Base-by-base conservation (phyloP, 2,797 vertebrate genomes). In the Chelon auratus region DNA sequence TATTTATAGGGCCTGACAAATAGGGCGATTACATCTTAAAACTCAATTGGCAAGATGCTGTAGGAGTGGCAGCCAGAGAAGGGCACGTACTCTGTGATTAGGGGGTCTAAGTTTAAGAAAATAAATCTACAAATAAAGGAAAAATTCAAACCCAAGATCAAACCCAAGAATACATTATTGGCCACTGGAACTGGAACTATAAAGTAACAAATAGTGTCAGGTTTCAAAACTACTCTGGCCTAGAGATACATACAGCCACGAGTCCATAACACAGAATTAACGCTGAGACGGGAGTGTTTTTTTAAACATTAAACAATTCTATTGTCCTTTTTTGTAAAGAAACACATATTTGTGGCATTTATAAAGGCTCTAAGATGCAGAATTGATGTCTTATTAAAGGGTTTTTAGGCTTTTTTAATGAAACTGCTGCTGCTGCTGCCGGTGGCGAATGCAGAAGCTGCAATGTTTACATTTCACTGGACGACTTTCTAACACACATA, bases 1-100 rank as follows among this genome's bases (percentile, higher is more conserved):
- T 88, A 87, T 87, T 84, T 84, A 79, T 85, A 89, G 75, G 73
- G 55, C 63, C 56, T 72, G 78, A 77, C 58, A 67, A 88, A 83
- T 82, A 61, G 50, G 33, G 60, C 63, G 71, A 90, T 84, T 75
- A 63, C 70, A 81, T 82, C 75, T 81, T 70, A 63, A 77, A 82
- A 82, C 67, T 81, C 51, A 85, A 77, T 78, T 3, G 40, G 30
- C 59, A 77, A 83, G 62, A 43, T 33, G 30, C 30, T 8, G 7
- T 67, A 75, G 71, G 70, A 80, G 86, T 83, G 74, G 54, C 64
- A 48, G 53, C 40, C 17, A 72, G 42, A 62, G n/a, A 64, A 26
- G 39, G 55, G 56, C 10, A 6, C 68, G 60, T 10, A 30, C 24
- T 69, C 52, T 42, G 9, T 37, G 52, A 36, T 52, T 37, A 0